Conservation (phyloP, 2,888 invertebrate species). For the Operophtera brumata region DNA sequence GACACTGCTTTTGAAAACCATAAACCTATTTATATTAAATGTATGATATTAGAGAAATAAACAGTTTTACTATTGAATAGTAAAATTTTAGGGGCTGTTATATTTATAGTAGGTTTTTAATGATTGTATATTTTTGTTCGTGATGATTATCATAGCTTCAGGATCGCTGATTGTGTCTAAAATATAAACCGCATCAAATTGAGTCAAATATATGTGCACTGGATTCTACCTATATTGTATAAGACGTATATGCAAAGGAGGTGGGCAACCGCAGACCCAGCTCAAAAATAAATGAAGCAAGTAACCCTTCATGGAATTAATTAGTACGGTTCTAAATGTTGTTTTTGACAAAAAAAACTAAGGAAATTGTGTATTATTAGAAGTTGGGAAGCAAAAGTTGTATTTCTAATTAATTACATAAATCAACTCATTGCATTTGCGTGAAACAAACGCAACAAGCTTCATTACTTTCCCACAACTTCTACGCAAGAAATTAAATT, state of each 20-base stretch:
- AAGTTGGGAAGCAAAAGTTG: no score
- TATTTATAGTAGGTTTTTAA: conserved; percentile 68
- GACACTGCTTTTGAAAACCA: conserved; percentile 69
- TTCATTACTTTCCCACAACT: no score
- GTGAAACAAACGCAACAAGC: no score
- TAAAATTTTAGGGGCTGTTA: conserved; percentile 76
- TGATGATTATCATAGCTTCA: conserved; percentile 26
- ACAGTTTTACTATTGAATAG: conserved; percentile 76
- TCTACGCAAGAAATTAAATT: no score
- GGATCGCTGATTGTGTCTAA: conserved; percentile 6
- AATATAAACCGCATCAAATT: background rate
- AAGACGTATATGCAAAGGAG: background rate
- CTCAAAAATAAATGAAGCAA: no score
- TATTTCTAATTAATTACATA: no score
- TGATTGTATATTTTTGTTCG: conserved; percentile 74
- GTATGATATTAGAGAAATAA: conserved; percentile 61
- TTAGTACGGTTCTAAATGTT: no score
- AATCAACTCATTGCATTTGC: no score
- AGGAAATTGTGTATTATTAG: no score
- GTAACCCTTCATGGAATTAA: no score
- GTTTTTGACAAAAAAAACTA: no score
- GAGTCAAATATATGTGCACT: background rate
- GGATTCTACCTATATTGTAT: background rate
- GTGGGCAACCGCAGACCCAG: no score
- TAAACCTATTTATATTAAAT: conserved; percentile 58